Evolutionary conservation across 2,113 vertebrate species (phyloP).

Genomic region (Raja brachyura): DNA sequence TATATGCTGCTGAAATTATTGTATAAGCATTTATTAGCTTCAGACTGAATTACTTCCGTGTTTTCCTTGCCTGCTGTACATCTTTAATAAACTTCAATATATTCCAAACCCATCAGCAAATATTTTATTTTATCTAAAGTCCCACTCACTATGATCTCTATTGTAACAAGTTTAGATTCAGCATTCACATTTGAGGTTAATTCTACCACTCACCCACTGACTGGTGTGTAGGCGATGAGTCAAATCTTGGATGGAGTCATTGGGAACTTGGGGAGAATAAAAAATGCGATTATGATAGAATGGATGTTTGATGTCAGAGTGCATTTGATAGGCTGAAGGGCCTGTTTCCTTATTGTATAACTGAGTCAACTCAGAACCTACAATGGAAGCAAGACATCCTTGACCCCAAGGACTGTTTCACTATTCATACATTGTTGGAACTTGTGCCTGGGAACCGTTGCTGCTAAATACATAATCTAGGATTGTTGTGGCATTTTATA

Average conservation of each 20-base stretch:
- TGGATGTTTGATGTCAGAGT: no score
- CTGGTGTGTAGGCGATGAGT: no score
- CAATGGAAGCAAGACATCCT: no score
- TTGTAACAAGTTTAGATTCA: not conserved
- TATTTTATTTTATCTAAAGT: not conserved
- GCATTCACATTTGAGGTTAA: no score
- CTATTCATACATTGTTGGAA: not conserved
- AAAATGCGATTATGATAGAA: no score
- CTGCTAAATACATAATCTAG: not conserved
- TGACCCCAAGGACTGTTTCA: not conserved
- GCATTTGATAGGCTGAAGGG: no score
- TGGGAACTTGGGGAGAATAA: no score
- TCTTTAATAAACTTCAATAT: not conserved
- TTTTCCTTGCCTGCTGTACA: not conserved
- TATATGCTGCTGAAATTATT: not conserved
- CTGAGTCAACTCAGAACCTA: no score
- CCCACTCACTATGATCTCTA: no score
- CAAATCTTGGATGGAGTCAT: no score
- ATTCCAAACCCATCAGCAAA: not conserved
- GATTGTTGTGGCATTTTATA: not conserved
- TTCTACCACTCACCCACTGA: no score
- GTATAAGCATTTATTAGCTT: not conserved
- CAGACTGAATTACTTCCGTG: not conserved
- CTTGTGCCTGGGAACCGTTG: not conserved
- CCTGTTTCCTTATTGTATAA: no score